Conservation (phyloP, 2,888 invertebrate genomes). For the Plebejus argus region DNA sequence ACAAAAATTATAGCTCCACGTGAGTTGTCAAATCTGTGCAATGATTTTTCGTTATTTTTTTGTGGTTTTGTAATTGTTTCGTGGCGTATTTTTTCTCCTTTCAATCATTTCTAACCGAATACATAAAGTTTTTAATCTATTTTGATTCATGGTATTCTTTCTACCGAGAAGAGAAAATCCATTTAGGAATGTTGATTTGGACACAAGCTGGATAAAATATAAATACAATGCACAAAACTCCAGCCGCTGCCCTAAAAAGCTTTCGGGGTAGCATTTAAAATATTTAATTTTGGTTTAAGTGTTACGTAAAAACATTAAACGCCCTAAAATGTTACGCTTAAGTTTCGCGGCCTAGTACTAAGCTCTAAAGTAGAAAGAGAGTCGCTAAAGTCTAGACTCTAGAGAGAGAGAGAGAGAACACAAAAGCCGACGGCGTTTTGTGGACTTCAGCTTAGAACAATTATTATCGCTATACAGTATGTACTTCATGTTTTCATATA, state of each 20-base stretch:
- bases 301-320: conserved; percentile 14
- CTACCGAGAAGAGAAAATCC: background rate
- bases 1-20: no score
- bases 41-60: no score
- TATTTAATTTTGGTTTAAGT: background rate
- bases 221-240: background rate
- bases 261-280: background rate
- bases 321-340: background rate
- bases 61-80: no score
- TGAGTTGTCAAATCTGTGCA: no score
- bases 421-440: conserved; percentile 10
- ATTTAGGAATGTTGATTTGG: background rate
- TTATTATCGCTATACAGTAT: conserved; percentile 17
- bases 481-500: background rate
- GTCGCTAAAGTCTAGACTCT: background rate
- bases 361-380: background rate
- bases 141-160: background rate
- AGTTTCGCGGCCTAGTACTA: background rate
- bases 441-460: background rate
- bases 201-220: background rate
- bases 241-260: background rate
- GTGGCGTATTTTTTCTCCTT: no score
- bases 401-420: background rate
- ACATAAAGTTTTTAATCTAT: no score
- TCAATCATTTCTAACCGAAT: no score